Conservation (phyloP, 1,140 invertebrate genomes). For the Bilobella aurantiaca region DNA sequence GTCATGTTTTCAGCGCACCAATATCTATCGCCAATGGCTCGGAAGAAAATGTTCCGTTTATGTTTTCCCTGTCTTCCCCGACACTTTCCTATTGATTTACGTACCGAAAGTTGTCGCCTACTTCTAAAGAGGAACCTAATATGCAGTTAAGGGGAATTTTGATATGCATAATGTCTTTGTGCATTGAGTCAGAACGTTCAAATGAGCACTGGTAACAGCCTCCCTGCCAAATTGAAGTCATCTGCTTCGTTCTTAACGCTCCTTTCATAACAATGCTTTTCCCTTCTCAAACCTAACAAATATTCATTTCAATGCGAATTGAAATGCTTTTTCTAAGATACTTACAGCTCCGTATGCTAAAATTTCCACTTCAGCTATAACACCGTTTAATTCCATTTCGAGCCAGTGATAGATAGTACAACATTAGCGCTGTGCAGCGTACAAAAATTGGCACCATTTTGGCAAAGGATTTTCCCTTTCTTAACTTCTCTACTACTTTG, state of each 20-base stretch:
- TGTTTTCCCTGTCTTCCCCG: background rate
- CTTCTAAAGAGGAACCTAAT: background rate
- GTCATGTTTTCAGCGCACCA: background rate
- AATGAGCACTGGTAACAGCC: background rate
- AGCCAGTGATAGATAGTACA: too few relatives aligned
- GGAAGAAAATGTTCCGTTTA: background rate
- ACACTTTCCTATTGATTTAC: background rate
- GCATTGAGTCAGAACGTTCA: background rate
- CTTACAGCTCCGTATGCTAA: too few relatives aligned
- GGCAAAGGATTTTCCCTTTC: too few relatives aligned
- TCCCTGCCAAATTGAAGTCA: background rate
- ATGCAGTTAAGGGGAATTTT: background rate
- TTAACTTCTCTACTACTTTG: too few relatives aligned
- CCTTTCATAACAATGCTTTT: background rate
- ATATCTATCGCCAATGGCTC: background rate
- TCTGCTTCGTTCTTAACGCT: background rate
- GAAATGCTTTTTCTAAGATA: too few relatives aligned
- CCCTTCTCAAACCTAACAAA: too few relatives aligned
- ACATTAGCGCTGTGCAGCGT: too few relatives aligned
- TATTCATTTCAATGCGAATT: too few relatives aligned
- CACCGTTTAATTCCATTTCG: too few relatives aligned
- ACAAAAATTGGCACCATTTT: too few relatives aligned
- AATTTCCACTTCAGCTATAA: too few relatives aligned
- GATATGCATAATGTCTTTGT: background rate
- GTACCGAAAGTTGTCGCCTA: background rate